phyloP scores from a whole-genome alignment of 2,797 vertebrate genomes.

The Rhinoraja longicauda region DNA sequence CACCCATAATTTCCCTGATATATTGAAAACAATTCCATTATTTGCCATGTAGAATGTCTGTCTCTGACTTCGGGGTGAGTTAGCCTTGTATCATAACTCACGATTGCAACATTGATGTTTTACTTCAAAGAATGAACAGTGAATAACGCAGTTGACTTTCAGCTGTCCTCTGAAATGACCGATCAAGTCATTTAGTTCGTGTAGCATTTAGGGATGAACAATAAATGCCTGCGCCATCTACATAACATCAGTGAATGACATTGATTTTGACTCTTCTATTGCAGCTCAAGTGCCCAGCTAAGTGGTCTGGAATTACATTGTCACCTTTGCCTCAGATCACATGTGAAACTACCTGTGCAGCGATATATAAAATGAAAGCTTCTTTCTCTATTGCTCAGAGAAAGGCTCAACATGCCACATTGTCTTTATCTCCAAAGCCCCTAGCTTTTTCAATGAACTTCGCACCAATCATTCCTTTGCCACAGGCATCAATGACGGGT shows the following conservation, averaged over 20 bases:
- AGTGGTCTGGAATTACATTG: neutral
- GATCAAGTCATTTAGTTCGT: too few species aligned
- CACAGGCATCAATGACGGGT: neutral
- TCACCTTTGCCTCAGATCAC: neutral
- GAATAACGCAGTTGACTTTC: too few species aligned
- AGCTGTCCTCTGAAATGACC: neutral
- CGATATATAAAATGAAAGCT: neutral
- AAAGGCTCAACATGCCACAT: neutral
- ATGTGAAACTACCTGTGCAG: neutral
- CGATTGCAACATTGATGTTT: neutral
- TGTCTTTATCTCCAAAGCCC: neutral
- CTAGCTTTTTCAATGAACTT: neutral
- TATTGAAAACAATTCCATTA: neutral
- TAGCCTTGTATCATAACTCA: neutral
- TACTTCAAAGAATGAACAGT: neutral
- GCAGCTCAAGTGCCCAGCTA: neutral
- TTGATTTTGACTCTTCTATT: neutral
- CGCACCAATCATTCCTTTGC: neutral
- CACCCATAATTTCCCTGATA: neutral
- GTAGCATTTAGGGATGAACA: neutral
- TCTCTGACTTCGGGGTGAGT: neutral
- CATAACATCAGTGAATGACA: neutral
- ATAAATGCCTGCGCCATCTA: neutral
- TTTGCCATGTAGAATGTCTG: neutral
- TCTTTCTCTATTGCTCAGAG: neutral